phyloP scores from a whole-genome alignment of 2,888 invertebrate species.

The Magallana nippona region DNA sequence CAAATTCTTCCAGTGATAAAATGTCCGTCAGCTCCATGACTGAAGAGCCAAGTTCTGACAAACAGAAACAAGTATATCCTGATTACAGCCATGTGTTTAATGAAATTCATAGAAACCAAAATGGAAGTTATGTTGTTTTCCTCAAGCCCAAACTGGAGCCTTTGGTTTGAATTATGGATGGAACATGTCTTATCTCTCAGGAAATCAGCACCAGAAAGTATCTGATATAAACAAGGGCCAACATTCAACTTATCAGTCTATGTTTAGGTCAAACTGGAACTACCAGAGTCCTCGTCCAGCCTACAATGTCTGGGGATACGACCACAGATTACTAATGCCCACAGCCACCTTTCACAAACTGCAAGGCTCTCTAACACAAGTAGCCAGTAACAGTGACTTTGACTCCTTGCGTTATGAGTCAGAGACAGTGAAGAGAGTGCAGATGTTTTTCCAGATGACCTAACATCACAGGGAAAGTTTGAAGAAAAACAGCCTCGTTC shows the following conservation, averaged over 20 bases:
- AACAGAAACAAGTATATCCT: constrained; percentile 59
- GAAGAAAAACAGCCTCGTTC: constrained; percentile 46
- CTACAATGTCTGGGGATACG: constrained; percentile 2
- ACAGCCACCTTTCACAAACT: neutral
- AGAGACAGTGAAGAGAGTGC: neutral
- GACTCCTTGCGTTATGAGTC: constrained; percentile 34
- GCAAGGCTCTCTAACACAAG: neutral
- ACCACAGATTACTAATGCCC: neutral
- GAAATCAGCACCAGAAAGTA: constrained; percentile 7
- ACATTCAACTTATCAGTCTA: neutral
- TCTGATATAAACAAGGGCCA: neutral
- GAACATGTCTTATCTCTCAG: constrained; percentile 20
- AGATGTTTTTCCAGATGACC: constrained; percentile 43
- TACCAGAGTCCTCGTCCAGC: neutral
- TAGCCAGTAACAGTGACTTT: constrained; percentile 41
- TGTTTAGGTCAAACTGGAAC: constrained; percentile 8
- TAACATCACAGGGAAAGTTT: constrained; percentile 30
- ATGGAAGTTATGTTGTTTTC: constrained; percentile 9
- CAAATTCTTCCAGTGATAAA: constrained; percentile 23
- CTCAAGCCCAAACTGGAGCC: neutral
- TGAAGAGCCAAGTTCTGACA: constrained; percentile 50
- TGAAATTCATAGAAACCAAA: constrained; percentile 53
- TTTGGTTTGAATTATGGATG: neutral
- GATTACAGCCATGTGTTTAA: constrained; percentile 72
- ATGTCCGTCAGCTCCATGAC: constrained; percentile 47